Evolutionary conservation across 2,888 invertebrate species (phyloP), one percentile per base, ranked within the genome.

Genomic region (Rhingia rostrata): DNA sequence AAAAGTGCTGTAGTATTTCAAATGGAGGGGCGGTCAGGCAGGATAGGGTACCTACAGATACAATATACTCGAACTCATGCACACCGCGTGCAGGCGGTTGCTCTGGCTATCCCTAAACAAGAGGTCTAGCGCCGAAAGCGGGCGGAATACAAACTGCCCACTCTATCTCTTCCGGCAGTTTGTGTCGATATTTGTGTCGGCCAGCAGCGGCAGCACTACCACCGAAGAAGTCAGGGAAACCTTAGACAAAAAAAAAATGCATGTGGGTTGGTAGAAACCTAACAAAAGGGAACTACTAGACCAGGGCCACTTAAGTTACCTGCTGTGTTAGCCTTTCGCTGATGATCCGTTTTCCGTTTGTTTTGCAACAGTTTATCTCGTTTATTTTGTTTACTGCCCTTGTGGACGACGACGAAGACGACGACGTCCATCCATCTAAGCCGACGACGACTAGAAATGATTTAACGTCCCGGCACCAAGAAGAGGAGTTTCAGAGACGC

Each of bases 81-180:
- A 47, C 7, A 54, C 54, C 54, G 43, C 72, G 53, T 53, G 51
- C 75, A 60, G 47, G 66, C 58, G 39, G 58, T 7, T n/a, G 35
- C 54, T 45, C 10, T 35, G 53, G 39, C 56, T 32, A 49, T 10
- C 33, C 30, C 30, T 14, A 22, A 2, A 61, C 32, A 39, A 45
- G 53, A 33, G 54, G 37, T 35, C 30, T 35, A 9, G 53, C 63
- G 63, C 56, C 69, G 75, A 63, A 73, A 78, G 58, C 61, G 73
- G 73, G 58, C 66, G 80, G 58, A 49, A 70, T 70, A 84, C 66
- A 80, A 84, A 84, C 80, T 80, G 74, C 84, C 80, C 84, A 84
- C 84, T 84, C 74, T 70, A 70, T 84, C 70, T 80, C 80, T 84
- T 84, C 84, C 80, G 80, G 80, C 84, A 84, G 80, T 60, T 84